Evolutionary conservation across 2,113 vertebrate species (phyloP).

Genomic region (Eonycteris spelaea): DNA sequence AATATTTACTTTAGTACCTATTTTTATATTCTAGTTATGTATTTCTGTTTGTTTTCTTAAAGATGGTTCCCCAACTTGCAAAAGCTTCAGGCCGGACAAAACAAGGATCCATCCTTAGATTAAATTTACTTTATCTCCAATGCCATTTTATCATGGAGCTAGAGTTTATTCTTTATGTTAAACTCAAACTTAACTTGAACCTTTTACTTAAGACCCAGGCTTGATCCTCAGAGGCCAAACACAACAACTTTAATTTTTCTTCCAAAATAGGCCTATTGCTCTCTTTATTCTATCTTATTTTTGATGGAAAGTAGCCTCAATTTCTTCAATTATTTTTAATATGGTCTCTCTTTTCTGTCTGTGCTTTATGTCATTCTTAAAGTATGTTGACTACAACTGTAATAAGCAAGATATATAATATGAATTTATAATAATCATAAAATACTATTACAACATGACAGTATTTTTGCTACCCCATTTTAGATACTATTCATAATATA

Average conservation of each 20-base stretch:
- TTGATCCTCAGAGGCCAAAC: background rate
- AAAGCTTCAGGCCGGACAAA: background rate
- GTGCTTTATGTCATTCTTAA: background rate
- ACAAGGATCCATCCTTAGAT: background rate
- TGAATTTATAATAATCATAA: constrained; percentile 12
- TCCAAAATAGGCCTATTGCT: background rate
- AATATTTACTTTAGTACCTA: background rate
- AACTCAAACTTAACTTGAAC: background rate
- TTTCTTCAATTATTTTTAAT: background rate
- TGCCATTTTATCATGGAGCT: background rate
- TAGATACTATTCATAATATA: background rate
- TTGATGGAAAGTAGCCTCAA: background rate
- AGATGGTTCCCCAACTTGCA: background rate
- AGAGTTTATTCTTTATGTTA: background rate
- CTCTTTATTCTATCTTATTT: background rate
- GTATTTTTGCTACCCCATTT: background rate
- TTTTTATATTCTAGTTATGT: background rate
- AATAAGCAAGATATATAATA: background rate
- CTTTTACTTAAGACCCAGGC: background rate
- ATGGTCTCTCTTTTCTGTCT: background rate
- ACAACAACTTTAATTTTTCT: background rate
- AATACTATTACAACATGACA: background rate
- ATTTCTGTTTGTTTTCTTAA: background rate
- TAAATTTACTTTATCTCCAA: background rate
- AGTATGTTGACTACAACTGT: background rate